Evolutionary conservation across 2,113 vertebrate species (phyloP).

Genomic region (Hippopotamus amphibius): DNA sequence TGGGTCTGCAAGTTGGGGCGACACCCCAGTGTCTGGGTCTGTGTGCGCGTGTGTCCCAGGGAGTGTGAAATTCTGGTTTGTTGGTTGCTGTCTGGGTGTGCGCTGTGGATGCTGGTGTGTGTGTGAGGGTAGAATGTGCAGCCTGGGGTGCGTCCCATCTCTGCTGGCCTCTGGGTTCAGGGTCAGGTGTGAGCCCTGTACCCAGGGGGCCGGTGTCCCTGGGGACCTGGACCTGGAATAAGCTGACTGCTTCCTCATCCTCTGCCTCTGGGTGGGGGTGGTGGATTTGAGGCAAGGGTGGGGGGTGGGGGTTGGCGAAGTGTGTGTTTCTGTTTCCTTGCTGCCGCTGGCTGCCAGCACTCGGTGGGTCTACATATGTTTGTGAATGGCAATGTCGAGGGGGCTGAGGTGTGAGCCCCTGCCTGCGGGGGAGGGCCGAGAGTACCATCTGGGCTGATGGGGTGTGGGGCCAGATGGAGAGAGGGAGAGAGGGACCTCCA

Average conservation of each 20-base stretch:
- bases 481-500: neutral
- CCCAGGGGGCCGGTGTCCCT: neutral
- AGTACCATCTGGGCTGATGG: slow-evolving; percentile 59
- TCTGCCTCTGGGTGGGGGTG: neutral
- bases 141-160: neutral
- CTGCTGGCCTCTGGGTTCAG: neutral
- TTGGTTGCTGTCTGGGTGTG: neutral
- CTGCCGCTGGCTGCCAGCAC: neutral
- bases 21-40: neutral
- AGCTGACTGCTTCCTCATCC: neutral
- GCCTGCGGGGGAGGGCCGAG: slow-evolving; percentile 38
- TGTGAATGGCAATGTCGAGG: slow-evolving; percentile 56
- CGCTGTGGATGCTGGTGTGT: neutral
- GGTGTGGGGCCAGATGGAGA: slow-evolving; percentile 34
- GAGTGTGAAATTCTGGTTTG: neutral
- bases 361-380: slow-evolving; percentile 58
- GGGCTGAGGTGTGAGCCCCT: slow-evolving; percentile 69
- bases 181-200: neutral
- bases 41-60: neutral
- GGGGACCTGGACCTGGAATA: neutral
- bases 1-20: neutral
- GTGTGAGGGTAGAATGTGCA: neutral
- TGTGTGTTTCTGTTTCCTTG: neutral
- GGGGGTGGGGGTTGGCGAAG: neutral
- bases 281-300: neutral